These are phyloP conservation scores for Hemitrygon akajei DNA, from an alignment of 2,797 vertebrate genomes.

Conservation along the genomic window DNA sequence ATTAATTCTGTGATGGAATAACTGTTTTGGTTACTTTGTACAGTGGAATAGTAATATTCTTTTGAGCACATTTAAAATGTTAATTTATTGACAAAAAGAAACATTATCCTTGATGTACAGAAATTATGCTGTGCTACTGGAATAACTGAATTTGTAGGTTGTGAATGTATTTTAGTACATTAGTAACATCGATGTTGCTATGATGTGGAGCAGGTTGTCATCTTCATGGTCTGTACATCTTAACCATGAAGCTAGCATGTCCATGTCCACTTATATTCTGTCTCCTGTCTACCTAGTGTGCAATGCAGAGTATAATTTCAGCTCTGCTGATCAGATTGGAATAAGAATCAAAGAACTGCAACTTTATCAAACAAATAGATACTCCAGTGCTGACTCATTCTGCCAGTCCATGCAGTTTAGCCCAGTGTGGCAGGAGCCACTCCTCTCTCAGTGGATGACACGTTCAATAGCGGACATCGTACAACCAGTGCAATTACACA, in stretches of 20 bases:
- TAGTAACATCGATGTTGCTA: not conserved
- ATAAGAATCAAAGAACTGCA: not conserved
- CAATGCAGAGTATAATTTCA: not conserved
- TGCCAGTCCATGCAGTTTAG: not conserved
- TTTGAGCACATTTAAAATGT: not conserved
- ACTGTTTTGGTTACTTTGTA: not conserved
- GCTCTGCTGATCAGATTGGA: not conserved
- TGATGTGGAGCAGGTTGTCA: not conserved
- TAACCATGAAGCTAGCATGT: not conserved
- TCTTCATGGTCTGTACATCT: not conserved
- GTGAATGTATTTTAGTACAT: not conserved
- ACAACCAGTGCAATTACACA: not conserved
- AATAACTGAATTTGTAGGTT: not conserved
- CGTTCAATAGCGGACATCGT: not conserved
- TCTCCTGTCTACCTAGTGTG: not conserved
- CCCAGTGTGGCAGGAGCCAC: not conserved
- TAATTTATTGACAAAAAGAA: not conserved
- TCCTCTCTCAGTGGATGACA: not conserved
- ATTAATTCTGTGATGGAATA: not conserved
- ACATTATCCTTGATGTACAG: not conserved
- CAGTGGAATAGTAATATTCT: not conserved
- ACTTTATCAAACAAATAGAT: not conserved
- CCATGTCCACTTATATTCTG: not conserved
- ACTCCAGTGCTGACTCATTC: not conserved
- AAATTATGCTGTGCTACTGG: not conserved